Base-by-base conservation (phyloP, 2,888 invertebrate species). In the Macrophya annulata region DNA sequence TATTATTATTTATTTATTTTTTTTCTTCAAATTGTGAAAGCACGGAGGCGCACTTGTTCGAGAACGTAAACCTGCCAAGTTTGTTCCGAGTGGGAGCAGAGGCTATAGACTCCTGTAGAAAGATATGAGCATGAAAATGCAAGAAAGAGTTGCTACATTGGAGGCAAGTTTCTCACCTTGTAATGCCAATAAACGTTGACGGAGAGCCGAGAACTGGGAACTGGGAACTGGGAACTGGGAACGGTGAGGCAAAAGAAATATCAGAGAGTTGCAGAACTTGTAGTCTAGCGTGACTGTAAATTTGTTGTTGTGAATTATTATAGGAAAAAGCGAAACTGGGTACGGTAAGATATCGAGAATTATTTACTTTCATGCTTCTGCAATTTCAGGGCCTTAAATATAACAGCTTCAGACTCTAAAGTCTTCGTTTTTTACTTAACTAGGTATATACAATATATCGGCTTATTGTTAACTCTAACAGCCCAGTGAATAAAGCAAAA, bases 171-270 rank as follows among this genome's bases (percentile, higher is more conserved):
- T 62, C 62, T 81, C 83, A 83, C 83, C 68, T 83, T 51, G 83
- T 83, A 83, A 68, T 83, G 71, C 83, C 83, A 83, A 83, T 83
- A 83, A 83, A 83, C 83, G 83, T 65, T 83, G 83, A 83, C 83
- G 83, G 45, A 83, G 83, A 71, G 51, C 48, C 48, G 31, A 9
- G 82, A 40, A 37, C 31, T 10, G 68, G n/a, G 31, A 68, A 37
- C 21, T 25, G n/a, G n/a, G 51, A 17, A 37, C 37, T 31, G 65
- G 45, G 62, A 81, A 31, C 31, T n/a, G 31, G 48, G 25, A 37
- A 81, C 43, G 40, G 40, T 17, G 83, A 51, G 12, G 51, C 17
- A 37, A 71, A 83, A 83, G 65, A 83, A 83, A 83, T 83, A 83
- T 83, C 55, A 45, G 31, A 31, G 83, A 48, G 83, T 83, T 83